phyloP scores from a whole-genome alignment of 2,797 vertebrate species.

The Rhynchotus rufescens region DNA sequence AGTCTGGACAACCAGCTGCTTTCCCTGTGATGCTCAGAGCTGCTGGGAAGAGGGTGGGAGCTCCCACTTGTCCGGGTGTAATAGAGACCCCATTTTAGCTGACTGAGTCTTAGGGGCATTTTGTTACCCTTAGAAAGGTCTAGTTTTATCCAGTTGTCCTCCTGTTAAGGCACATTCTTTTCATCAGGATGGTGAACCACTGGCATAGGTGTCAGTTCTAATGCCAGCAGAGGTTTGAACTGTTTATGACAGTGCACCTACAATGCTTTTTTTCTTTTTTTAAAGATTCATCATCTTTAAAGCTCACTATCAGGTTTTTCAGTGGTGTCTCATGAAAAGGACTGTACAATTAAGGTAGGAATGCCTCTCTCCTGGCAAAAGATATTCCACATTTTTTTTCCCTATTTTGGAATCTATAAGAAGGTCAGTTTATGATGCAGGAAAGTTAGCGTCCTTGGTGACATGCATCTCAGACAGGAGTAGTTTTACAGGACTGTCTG shows the following conservation, averaged over 20 bases:
- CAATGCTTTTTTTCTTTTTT: slow-evolving; percentile 75
- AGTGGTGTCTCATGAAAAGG: slow-evolving; percentile 73
- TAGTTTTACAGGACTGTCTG: background rate
- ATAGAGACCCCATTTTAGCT: background rate
- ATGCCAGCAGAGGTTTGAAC: slow-evolving; percentile 70
- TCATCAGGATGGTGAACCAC: slow-evolving; percentile 20
- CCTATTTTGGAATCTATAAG: slow-evolving; percentile 63
- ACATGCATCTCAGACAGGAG: background rate
- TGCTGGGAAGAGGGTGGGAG: slow-evolving; percentile 13
- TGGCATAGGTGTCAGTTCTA: slow-evolving; percentile 46
- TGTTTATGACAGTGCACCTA: slow-evolving; percentile 69
- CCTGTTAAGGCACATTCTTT: slow-evolving; percentile 28
- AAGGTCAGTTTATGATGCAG: slow-evolving; percentile 39
- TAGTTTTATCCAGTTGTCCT: background rate
- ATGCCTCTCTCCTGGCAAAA: slow-evolving; percentile 66
- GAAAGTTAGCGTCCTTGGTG: slow-evolving; percentile 12
- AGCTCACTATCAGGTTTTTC: slow-evolving; percentile 75
- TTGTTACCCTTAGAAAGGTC: background rate
- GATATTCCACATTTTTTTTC: slow-evolving; percentile 58
- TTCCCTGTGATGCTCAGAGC: background rate
- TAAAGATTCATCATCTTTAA: slow-evolving; percentile 76
- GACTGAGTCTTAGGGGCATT: background rate
- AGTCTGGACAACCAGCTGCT: background rate
- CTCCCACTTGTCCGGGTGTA: background rate
- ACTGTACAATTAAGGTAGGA: slow-evolving; percentile 74